Evolutionary conservation across 2,888 invertebrate species (phyloP), one percentile per base, ranked within the genome.

Genomic region (Polyploca ridens): DNA sequence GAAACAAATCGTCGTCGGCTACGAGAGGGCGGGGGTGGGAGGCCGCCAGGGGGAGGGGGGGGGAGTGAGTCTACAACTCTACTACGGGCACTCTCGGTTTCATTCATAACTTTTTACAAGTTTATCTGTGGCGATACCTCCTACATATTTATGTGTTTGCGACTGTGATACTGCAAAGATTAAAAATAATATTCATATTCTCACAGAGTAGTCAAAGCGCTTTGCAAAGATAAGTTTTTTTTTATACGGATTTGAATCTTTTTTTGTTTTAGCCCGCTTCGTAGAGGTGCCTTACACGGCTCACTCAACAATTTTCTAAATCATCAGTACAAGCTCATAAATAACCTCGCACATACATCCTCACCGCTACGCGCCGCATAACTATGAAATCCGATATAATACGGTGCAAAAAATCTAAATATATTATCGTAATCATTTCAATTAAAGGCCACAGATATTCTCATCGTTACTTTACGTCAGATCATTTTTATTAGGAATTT

Each of bases 81-180:
- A 94, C 93, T 93, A 93, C 93, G 91, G 69, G 78, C 91, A 92
- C 94, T 93, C 93, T 94, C 93, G 86, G 89, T 93, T 94, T 94
- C 94, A 94, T 94, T 94, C 94, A 94, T 94, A 94, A 94, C 94
- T 94, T 94, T 94, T 94, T 94, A 92, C 92, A 93, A 94, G 92
- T 93, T 94, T 93, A 93, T 93, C 93, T 93, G 92, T 78, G 85
- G 86, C 89, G 88, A 92, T 91, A 90, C 90, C 90, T 92, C 86
- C 88, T 92, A 90, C 92, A 93, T 93, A 93, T 93, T 93, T 93
- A 93, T 93, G 89, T 91, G 90, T 93, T 92, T 91, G 91, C 87
- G 85, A 88, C 87, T 88, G 85, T 78, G 79, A 83, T 75, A 78
- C 69, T 70, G 3, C 91, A 90, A 84, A 91, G 93, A 91, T 64